A percentile compares a stretch with the other conserved stretches of the same genome.
Evolutionary conservation across 2,888 invertebrate genomes (phyloP).

Genomic region (Lasioglossum vierecki): DNA sequence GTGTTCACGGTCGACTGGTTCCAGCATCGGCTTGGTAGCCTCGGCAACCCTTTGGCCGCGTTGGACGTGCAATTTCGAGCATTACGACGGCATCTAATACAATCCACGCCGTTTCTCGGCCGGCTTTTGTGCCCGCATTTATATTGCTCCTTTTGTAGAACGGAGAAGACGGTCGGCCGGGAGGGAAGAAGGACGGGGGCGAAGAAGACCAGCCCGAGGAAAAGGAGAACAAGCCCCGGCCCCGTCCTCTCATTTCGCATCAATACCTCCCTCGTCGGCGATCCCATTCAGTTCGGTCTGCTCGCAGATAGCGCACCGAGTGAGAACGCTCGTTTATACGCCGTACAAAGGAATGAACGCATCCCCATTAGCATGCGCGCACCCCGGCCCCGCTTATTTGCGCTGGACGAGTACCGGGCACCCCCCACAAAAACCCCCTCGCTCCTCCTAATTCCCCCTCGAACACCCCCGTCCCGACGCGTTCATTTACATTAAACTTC

Average conservation of each 20-base stretch:
- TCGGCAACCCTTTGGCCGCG: slow-evolving; percentile 33
- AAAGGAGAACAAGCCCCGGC: slow-evolving; percentile 20
- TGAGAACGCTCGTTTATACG: slow-evolving; percentile 67
- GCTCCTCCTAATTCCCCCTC: neutral
- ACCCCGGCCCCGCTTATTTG: slow-evolving; percentile 37
- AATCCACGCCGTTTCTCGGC: slow-evolving; percentile 63
- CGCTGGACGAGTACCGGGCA: neutral
- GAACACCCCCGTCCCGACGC: neutral
- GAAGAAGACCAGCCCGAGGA: slow-evolving; percentile 13
- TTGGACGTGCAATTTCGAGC: slow-evolving; percentile 68
- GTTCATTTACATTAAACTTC: slow-evolving; percentile 44
- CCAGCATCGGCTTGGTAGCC: neutral
- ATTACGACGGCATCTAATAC: slow-evolving; percentile 70
- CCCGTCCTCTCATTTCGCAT: slow-evolving; percentile 41
- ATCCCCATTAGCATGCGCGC: slow-evolving; percentile 53
- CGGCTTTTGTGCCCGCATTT: slow-evolving; percentile 64
- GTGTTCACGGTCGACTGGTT: neutral
- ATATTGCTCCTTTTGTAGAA: slow-evolving; percentile 57
- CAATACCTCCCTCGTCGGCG: slow-evolving; percentile 60
- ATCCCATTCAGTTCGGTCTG: slow-evolving; percentile 62
- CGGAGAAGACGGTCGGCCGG: slow-evolving; percentile 21
- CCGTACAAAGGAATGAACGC: slow-evolving; percentile 59
- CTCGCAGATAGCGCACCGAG: slow-evolving; percentile 60
- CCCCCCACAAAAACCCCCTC: neutral
- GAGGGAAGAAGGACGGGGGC: neutral